Conservation (phyloP, 1,140 invertebrate genomes). For the Neocloeon triangulifer region DNA sequence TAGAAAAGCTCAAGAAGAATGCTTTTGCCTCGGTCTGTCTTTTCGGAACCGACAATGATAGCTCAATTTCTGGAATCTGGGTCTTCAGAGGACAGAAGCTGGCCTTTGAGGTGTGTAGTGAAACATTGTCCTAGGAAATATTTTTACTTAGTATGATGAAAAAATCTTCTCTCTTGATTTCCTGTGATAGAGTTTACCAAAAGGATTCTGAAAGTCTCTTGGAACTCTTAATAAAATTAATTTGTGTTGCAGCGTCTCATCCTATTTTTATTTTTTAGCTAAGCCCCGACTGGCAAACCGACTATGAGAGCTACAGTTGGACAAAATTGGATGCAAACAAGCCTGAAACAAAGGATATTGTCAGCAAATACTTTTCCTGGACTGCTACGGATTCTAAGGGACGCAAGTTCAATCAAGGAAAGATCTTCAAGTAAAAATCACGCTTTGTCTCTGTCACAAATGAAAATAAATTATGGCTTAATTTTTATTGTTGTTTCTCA, state of each 20-base stretch:
- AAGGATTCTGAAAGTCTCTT: background rate
- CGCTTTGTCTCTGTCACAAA: too few species aligned
- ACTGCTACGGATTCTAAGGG: constrained; percentile 66
- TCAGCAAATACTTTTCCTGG: constrained; percentile 87
- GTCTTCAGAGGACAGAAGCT: constrained; percentile 89
- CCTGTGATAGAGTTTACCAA: background rate
- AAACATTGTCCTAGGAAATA: background rate
- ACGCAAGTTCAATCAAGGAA: constrained; percentile 92
- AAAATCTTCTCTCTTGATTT: background rate
- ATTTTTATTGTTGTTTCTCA: too few species aligned
- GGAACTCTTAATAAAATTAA: background rate
- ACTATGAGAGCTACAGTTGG: constrained; percentile 95
- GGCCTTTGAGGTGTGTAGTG: constrained; percentile 51
- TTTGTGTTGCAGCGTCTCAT: background rate
- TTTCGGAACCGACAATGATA: constrained; percentile 83
- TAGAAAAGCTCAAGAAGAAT: constrained; percentile 94
- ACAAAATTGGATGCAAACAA: constrained; percentile 71
- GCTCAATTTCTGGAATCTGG: constrained; percentile 89
- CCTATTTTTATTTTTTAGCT: constrained; percentile 31
- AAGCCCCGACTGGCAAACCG: constrained; percentile 80
- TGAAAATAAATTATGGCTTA: too few species aligned
- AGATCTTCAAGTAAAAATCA: constrained; percentile 87
- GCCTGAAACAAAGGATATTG: constrained; percentile 69
- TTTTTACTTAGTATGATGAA: constrained; percentile 1
- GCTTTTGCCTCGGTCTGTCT: constrained; percentile 84